phyloP scores from a whole-genome alignment of 2,113 vertebrate genomes.

The Corythaeola cristata region DNA sequence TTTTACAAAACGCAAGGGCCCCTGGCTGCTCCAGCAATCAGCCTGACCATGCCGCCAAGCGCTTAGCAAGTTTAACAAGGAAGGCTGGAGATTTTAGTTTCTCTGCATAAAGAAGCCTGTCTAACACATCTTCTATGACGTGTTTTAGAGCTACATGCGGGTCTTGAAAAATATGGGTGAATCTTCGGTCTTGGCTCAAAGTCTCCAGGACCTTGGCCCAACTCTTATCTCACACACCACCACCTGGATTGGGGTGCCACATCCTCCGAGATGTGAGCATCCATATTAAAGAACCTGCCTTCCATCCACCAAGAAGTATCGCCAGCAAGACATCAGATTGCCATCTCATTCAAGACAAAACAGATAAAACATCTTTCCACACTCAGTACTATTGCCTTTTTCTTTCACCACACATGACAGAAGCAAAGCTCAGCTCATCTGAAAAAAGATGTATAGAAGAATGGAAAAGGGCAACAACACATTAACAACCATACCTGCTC shows the following conservation, averaged over 20 bases:
- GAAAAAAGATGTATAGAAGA: not conserved
- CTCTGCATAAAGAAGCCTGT: not conserved
- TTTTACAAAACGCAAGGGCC: not conserved
- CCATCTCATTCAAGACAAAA: not conserved
- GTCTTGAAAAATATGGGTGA: not conserved
- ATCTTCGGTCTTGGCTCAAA: not conserved
- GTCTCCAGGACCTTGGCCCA: not conserved
- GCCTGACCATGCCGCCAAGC: not conserved
- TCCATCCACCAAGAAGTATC: not conserved
- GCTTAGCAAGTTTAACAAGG: not conserved
- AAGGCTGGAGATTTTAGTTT: not conserved
- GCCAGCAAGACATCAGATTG: not conserved
- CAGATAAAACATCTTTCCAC: not conserved
- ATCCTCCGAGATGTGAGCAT: rapidly evolving
- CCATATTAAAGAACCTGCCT: not conserved
- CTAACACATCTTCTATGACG: not conserved
- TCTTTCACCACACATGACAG: not conserved
- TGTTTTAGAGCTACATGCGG: not conserved
- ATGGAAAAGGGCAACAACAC: not conserved
- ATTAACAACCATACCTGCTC: not conserved
- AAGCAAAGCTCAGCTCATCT: not conserved
- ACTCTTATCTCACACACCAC: rapidly evolving
- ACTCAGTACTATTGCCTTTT: not conserved
- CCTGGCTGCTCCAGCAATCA: not conserved
- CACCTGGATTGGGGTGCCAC: not conserved